Base-by-base conservation (phyloP, 2,888 invertebrate genomes). In the Melanostoma scalare region DNA sequence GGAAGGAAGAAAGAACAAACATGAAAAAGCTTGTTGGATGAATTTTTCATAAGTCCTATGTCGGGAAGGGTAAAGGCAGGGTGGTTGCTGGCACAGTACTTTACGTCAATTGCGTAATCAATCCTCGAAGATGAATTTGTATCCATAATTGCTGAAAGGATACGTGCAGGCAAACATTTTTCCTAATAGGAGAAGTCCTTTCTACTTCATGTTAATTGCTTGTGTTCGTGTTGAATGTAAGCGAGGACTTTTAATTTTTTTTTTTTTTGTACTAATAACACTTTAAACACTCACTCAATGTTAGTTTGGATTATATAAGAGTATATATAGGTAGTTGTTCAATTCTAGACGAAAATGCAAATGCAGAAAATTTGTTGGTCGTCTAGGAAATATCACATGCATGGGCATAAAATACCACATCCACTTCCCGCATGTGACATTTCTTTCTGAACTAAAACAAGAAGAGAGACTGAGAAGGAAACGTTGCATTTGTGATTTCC, bases 231-330 rank as follows among this genome's bases (percentile, higher is more conserved):
- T 60, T 61, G 50, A 60, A 58, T 61, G 67, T 58, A 50, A 71
- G 56, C 36, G 46, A 55, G 67, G 10, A n/a, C 36, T 67, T 46
- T n/a, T 20, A 20, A 20, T 20, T 20, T 1, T 30, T 9, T 42
- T 33, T 20, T 31, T 65, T 61, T 44, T 72, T 73, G 30, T 65
- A 55, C 75, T 71, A 81, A 80, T 71, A 81, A 77, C 72, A 77
- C 81, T 78, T 82, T 82, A 84, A 79, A 73, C 82, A 73, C 82
- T 78, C 68, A 78, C 73, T 73, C 68, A 69, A 65, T 44, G 33
- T 6, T 35, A n/a, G 31, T 20, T 20, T 20, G 4, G 40, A 10
- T 10, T 8, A n/a, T 46, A 42, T 35, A 6, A n/a, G 35, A 8
- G 40, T n/a, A 10, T 40, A 60, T 73, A 61, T 67, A 68, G 68